Evolutionary conservation across 1,140 invertebrate genomes (phyloP), one percentile per base, ranked within the genome.

Genomic region (Formica selysi): DNA sequence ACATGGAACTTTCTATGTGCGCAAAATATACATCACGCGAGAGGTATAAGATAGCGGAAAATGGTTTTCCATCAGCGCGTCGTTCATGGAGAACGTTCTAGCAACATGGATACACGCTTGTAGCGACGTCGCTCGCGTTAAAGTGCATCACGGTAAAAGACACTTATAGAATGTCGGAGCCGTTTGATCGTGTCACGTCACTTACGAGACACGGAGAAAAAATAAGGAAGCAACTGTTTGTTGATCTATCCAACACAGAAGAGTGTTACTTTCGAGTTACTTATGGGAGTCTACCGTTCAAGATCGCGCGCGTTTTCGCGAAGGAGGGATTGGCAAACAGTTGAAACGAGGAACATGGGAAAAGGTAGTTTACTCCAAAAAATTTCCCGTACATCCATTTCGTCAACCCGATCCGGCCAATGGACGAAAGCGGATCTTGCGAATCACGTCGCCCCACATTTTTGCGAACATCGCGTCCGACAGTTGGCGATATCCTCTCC

Each of bases 231-330:
- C 5, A 11, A 41, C 4, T 84, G n/a, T 64, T 86, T 70, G 76
- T 86, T 87, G 76, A 91, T 81, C 87, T 88, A 87, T 59, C 89
- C 74, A 57, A 88, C 86, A 54, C 73, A 89, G 76, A 88, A 91
- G 70, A 90, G 70, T 80, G 91, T 22, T 22, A 22, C 22, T 87
- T 92, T 91, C 44, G 88, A 80, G 22, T 90, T 90, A 71, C 73
- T 87, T 61, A 90, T 84, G 38, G 86, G 73, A 86, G 22, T 22
- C 80, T 89, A 48, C 29, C 89, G 91, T 92, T 88, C 91, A 89
- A 91, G 19, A 88, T 48, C 70, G 54, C 54, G 57, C 67, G 54
- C 38, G 51, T 73, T 68, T 38, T 0, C 26, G 59, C 19, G 22
- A 3, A n/a, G 19, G 29, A 76, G 3, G 29, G 26, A 78, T 80